Conservation (phyloP, 2,113 vertebrate species). For the Acanthochromis polyacanthus region DNA sequence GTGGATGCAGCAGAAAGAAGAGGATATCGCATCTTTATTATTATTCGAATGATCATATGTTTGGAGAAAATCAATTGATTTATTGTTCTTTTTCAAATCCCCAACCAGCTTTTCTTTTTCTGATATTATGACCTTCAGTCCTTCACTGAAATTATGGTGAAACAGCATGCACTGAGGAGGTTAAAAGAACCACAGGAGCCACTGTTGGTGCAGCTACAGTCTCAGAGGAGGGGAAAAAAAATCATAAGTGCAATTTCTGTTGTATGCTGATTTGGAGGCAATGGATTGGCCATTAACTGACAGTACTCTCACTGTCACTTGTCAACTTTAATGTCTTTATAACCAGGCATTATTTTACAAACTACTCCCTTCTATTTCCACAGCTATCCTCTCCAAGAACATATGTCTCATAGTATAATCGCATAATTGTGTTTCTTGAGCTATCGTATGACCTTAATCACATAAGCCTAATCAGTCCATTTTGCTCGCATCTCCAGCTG, state of each 20-base stretch:
- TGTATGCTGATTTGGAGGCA: background rate
- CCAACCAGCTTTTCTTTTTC: too few relatives aligned
- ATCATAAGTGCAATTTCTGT: background rate
- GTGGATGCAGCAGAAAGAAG: background rate
- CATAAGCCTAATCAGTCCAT: slow-evolving; percentile 29
- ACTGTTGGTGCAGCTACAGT: background rate
- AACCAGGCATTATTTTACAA: background rate
- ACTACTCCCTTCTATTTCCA: background rate
- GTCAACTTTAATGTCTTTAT: background rate
- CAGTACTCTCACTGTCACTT: background rate
- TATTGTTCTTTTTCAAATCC: background rate
- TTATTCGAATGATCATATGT: slow-evolving; percentile 4
- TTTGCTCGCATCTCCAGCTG: slow-evolving; percentile 39
- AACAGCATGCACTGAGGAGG: background rate
- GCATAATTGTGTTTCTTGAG: slow-evolving; percentile 21
- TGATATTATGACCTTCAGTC: background rate
- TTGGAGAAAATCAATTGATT: background rate
- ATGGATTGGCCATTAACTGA: background rate
- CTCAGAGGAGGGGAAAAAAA: background rate
- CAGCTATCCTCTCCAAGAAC: background rate
- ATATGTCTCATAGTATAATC: background rate
- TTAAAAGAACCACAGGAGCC: background rate
- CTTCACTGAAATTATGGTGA: background rate
- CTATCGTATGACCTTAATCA: slow-evolving; percentile 43
- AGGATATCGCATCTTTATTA: background rate